Percentiles rank a stretch among this genome's conserved stretches.
phyloP scores from a whole-genome alignment of 2,888 invertebrate genomes.

The Allacma fusca region DNA sequence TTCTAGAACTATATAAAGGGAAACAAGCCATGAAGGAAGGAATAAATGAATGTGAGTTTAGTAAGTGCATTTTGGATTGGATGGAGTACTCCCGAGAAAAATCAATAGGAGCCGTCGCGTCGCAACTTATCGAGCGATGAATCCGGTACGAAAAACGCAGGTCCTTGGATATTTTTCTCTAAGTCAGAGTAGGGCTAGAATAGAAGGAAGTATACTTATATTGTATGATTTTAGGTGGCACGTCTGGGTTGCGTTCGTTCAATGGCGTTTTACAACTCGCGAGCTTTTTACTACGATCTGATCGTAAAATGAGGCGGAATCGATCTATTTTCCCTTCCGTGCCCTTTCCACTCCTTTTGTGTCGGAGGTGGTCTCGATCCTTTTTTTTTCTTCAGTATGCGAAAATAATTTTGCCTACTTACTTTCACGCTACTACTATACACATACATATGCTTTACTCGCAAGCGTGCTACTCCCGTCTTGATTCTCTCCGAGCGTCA shows the following conservation, averaged over 20 bases:
- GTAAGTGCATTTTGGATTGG: conserved; percentile 41
- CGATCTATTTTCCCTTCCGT: conserved; percentile 41
- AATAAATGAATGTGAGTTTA: conserved; percentile 33
- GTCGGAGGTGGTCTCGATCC: conserved; percentile 37
- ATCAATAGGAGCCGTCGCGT: conserved; percentile 58
- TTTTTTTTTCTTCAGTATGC: conserved; percentile 34
- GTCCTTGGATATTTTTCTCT: conserved; percentile 45
- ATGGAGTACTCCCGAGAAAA: conserved; percentile 36
- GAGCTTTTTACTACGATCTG: conserved; percentile 42
- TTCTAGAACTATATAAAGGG: background rate
- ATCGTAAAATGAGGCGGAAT: conserved; percentile 45
- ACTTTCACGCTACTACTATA: background rate
- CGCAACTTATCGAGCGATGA: conserved; percentile 54
- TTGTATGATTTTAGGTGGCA: background rate
- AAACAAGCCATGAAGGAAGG: conserved; percentile 22
- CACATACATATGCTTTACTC: no score
- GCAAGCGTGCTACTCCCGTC: no score
- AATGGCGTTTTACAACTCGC: conserved; percentile 40
- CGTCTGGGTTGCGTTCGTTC: conserved; percentile 35
- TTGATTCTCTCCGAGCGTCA: no score
- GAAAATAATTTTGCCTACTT: conserved; percentile 30
- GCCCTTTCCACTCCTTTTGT: conserved; percentile 42
- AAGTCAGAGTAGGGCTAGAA: background rate
- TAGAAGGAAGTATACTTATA: background rate
- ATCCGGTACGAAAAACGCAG: conserved; percentile 49